phyloP scores from a whole-genome alignment of 2,888 invertebrate genomes.

The Eupithecia exiguata region DNA sequence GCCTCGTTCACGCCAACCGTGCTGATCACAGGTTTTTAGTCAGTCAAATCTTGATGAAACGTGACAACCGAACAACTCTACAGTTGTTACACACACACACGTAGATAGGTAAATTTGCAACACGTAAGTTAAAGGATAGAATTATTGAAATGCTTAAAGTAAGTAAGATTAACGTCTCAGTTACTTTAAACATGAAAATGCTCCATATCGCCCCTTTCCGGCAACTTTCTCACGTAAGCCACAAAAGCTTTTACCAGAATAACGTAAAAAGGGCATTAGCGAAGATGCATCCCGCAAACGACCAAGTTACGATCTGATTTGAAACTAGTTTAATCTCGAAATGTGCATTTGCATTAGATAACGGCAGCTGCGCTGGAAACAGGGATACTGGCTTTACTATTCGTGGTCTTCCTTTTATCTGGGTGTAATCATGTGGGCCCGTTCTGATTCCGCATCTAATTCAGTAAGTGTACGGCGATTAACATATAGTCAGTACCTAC shows the following conservation, averaged over 20 bases:
- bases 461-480: constrained; percentile 22
- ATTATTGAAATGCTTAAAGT: too few species aligned
- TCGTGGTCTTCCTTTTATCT: constrained; percentile 67
- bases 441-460: constrained; percentile 53
- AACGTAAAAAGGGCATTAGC: constrained; percentile 53
- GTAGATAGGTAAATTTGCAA: too few species aligned
- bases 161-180: too few species aligned
- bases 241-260: constrained; percentile 66
- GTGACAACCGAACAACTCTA: not conserved
- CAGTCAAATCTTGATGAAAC: not conserved
- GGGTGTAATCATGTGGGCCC: constrained; percentile 60
- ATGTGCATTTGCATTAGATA: constrained; percentile 77
- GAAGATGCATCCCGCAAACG: constrained; percentile 59
- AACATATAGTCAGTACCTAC: constrained; percentile 5
- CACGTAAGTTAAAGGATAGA: too few species aligned
- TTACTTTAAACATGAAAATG: not conserved
- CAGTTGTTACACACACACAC: not conserved
- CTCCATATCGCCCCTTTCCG: not conserved
- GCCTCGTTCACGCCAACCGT: constrained; percentile 47
- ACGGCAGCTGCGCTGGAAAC: constrained; percentile 66
- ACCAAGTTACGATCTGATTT: constrained; percentile 55
- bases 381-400: constrained; percentile 68
- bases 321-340: constrained; percentile 63
- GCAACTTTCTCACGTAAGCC: not conserved
- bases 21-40: constrained; percentile 39